Base-by-base conservation (phyloP, 2,113 vertebrate genomes). In the Charadrius vociferus region DNA sequence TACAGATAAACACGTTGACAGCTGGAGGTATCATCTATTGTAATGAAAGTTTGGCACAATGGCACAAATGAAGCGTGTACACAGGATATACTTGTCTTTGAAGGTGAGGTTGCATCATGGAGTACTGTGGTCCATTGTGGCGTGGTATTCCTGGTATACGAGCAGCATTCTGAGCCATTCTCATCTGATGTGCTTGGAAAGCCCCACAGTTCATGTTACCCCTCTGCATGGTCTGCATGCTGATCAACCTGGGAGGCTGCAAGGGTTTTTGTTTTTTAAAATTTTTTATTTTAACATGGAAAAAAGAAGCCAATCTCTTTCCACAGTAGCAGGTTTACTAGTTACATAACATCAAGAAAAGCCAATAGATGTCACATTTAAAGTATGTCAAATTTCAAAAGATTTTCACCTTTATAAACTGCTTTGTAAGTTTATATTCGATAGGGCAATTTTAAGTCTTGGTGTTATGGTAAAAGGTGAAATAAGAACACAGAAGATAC, bases 191-290 rank as follows among this genome's bases (percentile, higher is more conserved):
- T 84, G 99, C 99, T 82, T 99, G 98, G 97, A 99, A 99, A 94
- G 99, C 97, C 75, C 99, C 99, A 90, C 99, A 99, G 94, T 99
- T 99, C 98, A 99, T 99, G 87, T 99, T 99, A 94, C 98, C 98
- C 96, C 99, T 98, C 95, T 99, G 99, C 97, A 99, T 98, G 96
- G 99, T 98, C 98, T 99, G 99, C 99, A 99, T 99, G 98, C 99
- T 99, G 98, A 99, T 99, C 97, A 99, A 99, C 96, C 99, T 98
- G 55, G 99, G 99, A 97, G 99, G 99, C 99, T 99, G 95, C 89
- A 97, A 98, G 97, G 95, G 94, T 97, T 95, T 95, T 89, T 80
- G 82, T 82, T 90, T 96, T 96, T 97, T 90, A 96, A 97, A 93
- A 91, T 56, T 66, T 14, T 85, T 86, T 80, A 55, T 92, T 59